Evolutionary conservation across 2,113 vertebrate species (phyloP).

Genomic region (Colossoma macropomum): DNA sequence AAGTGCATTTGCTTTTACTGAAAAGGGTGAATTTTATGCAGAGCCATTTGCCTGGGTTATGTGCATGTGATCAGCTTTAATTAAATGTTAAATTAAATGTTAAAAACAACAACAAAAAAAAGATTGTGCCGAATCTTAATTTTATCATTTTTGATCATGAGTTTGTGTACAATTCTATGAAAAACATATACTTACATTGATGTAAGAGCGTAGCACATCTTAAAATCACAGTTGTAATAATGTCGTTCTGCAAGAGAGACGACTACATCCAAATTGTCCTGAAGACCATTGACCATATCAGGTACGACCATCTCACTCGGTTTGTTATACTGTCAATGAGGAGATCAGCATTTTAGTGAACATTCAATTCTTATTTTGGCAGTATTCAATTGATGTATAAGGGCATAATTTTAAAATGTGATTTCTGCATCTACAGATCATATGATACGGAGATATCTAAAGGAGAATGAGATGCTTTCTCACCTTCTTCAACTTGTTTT

Average conservation of each 20-base stretch:
- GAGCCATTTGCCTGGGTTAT: too few species aligned
- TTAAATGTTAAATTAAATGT: too few species aligned
- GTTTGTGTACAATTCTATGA: too few species aligned
- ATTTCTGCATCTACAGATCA: background rate
- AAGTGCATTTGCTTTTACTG: too few species aligned
- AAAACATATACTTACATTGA: conserved; percentile 85
- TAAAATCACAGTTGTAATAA: conserved; percentile 99
- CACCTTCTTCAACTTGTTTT: conserved; percentile 98
- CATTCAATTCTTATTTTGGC: background rate
- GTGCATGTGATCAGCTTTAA: too few species aligned
- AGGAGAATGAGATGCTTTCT: background rate
- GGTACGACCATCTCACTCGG: conserved; percentile 93
- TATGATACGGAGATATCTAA: background rate
- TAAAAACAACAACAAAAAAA: too few species aligned
- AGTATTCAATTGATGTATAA: conserved; percentile 1
- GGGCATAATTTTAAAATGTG: background rate
- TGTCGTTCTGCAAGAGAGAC: conserved; percentile 97
- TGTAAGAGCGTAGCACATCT: conserved; percentile 98
- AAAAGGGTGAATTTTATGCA: too few species aligned
- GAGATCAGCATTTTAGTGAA: conserved; percentile 21
- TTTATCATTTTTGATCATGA: too few species aligned
- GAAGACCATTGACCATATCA: conserved; percentile 87
- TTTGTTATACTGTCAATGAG: conserved; percentile 89
- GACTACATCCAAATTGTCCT: conserved; percentile 96
- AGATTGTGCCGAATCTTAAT: too few species aligned